Evolutionary conservation across 2,113 vertebrate species (phyloP).

Genomic region (Burhinus bistriatus): DNA sequence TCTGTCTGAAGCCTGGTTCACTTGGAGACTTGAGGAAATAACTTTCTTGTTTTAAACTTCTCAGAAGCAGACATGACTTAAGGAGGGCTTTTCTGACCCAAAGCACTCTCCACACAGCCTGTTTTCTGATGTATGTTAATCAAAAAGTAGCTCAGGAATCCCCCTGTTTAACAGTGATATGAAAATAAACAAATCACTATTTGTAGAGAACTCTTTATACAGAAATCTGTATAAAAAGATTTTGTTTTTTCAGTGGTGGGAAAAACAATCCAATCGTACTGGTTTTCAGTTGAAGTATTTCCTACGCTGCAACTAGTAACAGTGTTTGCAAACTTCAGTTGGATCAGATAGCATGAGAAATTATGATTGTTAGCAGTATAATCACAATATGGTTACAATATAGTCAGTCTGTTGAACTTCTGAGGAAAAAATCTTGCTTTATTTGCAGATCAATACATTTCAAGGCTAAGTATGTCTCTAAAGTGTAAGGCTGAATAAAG

Average conservation of each 20-base stretch:
- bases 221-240: background rate
- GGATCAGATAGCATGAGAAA: background rate
- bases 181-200: background rate
- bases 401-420: background rate
- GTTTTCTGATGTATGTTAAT: background rate
- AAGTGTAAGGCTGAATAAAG: background rate
- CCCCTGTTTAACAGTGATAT: background rate
- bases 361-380: background rate
- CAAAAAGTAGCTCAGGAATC: background rate
- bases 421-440: background rate
- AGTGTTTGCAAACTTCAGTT: background rate
- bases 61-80: background rate
- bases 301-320: background rate
- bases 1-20: slow-evolving; percentile 19
- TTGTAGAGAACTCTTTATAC: background rate
- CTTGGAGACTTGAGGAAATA: slow-evolving; percentile 24
- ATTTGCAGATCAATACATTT: background rate
- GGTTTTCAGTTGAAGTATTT: background rate
- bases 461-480: background rate
- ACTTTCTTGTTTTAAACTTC: background rate
- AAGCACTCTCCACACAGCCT: background rate
- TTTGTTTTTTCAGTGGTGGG: background rate
- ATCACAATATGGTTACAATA: background rate
- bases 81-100: background rate
- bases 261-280: background rate